A percentile compares a stretch with the other conserved stretches of the same genome.
Evolutionary conservation across 2,888 invertebrate species (phyloP).

Genomic region (Drosophila prostipennis): DNA sequence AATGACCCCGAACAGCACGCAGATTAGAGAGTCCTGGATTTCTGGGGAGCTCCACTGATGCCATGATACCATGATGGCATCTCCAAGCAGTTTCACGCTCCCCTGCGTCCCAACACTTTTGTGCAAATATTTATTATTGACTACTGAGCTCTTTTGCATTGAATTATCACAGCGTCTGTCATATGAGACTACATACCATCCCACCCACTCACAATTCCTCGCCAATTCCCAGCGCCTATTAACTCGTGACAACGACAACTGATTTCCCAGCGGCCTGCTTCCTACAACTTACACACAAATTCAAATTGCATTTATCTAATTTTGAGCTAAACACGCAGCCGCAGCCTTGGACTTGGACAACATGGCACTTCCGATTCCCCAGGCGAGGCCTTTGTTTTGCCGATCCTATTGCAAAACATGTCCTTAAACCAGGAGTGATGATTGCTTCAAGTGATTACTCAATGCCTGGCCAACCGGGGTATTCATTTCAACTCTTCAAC

Average conservation of each 20-base stretch:
- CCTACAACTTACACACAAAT: conserved; percentile 66
- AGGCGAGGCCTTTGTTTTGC: conserved; percentile 20
- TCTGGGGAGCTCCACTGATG: too few species aligned
- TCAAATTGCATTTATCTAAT: conserved; percentile 75
- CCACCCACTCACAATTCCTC: too few species aligned
- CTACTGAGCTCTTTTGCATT: conserved; percentile 34
- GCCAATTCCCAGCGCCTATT: conserved; percentile 67
- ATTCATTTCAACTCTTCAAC: conserved; percentile 21
- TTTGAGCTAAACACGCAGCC: conserved; percentile 57
- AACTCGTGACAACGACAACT: conserved; percentile 69
- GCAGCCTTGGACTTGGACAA: conserved; percentile 33
- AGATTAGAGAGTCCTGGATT: too few species aligned
- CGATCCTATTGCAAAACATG: conserved; percentile 2
- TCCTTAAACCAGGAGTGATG: conserved; percentile 1
- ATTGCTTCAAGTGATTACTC: conserved; percentile 28
- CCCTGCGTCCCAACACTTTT: conserved; percentile 40
- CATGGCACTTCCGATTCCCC: conserved; percentile 25
- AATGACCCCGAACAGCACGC: conserved; percentile 41
- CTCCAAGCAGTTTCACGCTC: conserved; percentile 34
- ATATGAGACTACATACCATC: neutral
- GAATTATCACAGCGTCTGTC: conserved; percentile 48
- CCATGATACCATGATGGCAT: conserved; percentile 10
- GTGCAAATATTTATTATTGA: conserved; percentile 57
- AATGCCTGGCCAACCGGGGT: conserved; percentile 20
- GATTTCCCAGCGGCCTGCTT: conserved; percentile 67